phyloP scores from a whole-genome alignment of 2,797 vertebrate genomes.

The Neosilurus mollespiculum region DNA sequence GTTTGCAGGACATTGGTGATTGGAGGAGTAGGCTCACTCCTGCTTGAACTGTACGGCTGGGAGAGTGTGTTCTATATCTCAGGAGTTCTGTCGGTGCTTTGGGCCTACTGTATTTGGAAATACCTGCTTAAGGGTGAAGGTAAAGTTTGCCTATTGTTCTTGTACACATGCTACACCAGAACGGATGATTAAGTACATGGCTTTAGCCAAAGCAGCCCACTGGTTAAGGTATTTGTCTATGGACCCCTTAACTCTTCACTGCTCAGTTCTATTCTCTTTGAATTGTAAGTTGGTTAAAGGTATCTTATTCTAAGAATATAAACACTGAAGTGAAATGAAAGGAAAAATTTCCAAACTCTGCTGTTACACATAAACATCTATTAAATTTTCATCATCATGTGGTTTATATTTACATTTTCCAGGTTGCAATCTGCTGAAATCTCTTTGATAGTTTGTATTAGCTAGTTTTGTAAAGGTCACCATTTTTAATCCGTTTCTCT shows the following conservation, averaged over 20 bases:
- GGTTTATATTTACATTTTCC: too few species aligned
- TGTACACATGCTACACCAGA: neutral
- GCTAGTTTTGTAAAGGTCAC: too few species aligned
- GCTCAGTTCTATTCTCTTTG: neutral
- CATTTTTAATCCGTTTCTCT: too few species aligned
- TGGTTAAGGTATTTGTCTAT: neutral
- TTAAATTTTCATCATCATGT: too few species aligned
- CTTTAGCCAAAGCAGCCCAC: neutral
- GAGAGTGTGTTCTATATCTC: slow-evolving; percentile 92
- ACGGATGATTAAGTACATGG: neutral
- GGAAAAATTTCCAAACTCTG: too few species aligned
- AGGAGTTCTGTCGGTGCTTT: slow-evolving; percentile 85
- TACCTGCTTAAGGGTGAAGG: slow-evolving; percentile 87
- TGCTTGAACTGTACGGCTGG: slow-evolving; percentile 91
- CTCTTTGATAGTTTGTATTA: too few species aligned
- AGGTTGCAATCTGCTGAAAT: too few species aligned
- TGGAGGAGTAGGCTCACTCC: slow-evolving; percentile 86
- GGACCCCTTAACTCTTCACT: too few species aligned
- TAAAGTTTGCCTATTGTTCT: slow-evolving; percentile 49
- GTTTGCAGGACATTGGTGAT: slow-evolving; percentile 84
- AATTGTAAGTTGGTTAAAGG: neutral
- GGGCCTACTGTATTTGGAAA: slow-evolving; percentile 92
- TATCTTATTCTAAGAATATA: neutral
- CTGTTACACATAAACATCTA: too few species aligned
- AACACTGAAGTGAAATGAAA: too few species aligned